Evolutionary conservation across 2,113 vertebrate genomes (phyloP).

Genomic region (Anolis sagrei): DNA sequence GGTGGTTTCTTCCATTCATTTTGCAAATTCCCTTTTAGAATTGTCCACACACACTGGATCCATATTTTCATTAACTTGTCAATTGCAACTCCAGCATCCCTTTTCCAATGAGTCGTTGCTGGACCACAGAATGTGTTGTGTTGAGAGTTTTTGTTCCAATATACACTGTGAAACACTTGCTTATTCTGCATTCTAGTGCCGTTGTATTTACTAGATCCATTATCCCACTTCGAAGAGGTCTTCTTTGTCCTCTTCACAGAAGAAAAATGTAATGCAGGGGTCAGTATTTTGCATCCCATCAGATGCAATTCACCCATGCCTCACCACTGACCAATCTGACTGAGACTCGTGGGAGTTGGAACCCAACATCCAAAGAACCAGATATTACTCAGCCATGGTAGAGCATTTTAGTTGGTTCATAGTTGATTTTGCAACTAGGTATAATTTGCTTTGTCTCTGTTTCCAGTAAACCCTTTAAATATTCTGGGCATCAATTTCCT

Average conservation of each 20-base stretch:
- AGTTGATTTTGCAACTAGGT: neutral
- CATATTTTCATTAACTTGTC: no score
- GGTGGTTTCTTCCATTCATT: no score
- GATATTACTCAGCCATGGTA: neutral
- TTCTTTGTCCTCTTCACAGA: no score
- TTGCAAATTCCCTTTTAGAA: neutral
- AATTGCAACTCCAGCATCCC: neutral
- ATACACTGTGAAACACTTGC: neutral
- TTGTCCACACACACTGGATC: neutral
- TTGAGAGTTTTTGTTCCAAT: neutral
- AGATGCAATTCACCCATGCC: neutral
- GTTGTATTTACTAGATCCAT: no score
- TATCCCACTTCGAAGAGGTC: no score
- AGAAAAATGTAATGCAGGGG: no score
- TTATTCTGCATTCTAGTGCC: neutral
- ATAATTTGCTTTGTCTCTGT: neutral
- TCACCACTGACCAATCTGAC: neutral
- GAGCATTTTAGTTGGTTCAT: neutral
- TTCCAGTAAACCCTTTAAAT: slow-evolving; percentile 90
- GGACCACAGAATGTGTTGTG: neutral
- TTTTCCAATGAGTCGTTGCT: neutral
- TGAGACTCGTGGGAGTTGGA: neutral
- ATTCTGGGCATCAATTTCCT: slow-evolving; percentile 86
- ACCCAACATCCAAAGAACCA: neutral
- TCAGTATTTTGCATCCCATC: neutral